A percentile compares a stretch with the other conserved stretches of the same genome.
Conservation (phyloP, 2,113 vertebrate species). For the Syngnathus scovelli region DNA sequence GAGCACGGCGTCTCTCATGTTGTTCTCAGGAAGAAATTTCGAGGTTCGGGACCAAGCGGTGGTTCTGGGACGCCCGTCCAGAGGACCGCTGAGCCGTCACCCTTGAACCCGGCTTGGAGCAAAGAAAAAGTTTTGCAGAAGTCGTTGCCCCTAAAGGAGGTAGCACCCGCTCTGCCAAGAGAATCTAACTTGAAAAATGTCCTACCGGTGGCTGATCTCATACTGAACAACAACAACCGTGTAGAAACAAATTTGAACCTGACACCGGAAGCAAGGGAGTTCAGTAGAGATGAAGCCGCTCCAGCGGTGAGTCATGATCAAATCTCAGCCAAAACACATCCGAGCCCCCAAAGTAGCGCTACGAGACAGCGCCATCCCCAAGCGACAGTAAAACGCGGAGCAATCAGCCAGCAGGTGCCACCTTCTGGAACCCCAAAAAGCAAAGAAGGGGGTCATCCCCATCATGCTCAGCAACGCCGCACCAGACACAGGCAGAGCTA, state of each 20-base stretch:
- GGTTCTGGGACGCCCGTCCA: constrained; percentile 11
- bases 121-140: not conserved
- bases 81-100: not conserved
- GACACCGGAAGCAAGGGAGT: constrained; percentile 8
- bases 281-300: not conserved
- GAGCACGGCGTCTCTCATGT: constrained; percentile 71
- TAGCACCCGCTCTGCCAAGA: constrained; percentile 11
- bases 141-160: not conserved
- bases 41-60: constrained; percentile 44
- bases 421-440: not conserved
- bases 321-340: not conserved
- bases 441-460: not conserved
- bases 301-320: not conserved
- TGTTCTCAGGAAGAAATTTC: constrained; percentile 75
- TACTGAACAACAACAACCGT: constrained; percentile 35
- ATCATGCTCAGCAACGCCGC: not conserved
- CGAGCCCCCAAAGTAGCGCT: not conserved
- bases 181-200: not conserved
- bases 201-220: constrained; percentile 55
- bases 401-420: not conserved
- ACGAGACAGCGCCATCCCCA: not conserved
- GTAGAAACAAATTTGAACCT: constrained; percentile 9
- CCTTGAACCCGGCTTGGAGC: not conserved
- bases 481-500: constrained; percentile 51
- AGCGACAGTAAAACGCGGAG: constrained; percentile 2